A percentile compares a stretch with the other conserved stretches of the same genome.
Evolutionary conservation across 2,888 invertebrate species (phyloP).

Genomic region (Lathronympha strigana): DNA sequence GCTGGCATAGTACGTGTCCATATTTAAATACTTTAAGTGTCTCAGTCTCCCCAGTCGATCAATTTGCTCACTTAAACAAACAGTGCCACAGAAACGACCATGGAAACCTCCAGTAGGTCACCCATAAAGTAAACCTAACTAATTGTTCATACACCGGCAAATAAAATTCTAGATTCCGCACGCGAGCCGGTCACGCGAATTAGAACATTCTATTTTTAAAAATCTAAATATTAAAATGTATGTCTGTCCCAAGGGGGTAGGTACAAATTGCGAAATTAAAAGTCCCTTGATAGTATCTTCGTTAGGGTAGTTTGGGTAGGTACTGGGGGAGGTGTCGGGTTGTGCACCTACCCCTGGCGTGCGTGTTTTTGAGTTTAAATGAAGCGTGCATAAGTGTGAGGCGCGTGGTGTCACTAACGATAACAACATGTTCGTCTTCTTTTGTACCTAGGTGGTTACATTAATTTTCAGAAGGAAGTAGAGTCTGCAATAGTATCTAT

Average conservation of each 20-base stretch:
- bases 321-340: conserved; percentile 40
- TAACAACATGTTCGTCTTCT: background rate
- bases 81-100: background rate
- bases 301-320: conserved; percentile 42
- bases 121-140: conserved; percentile 18
- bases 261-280: conserved; percentile 80
- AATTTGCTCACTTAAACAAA: conserved; percentile 4
- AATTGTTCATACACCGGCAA: conserved; percentile 37
- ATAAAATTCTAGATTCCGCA: conserved; percentile 28
- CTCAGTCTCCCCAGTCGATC: too few species aligned
- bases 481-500: too few species aligned
- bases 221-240: conserved; percentile 64
- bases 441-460: background rate
- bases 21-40: too few species aligned
- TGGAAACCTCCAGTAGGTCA: conserved; percentile 5
- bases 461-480: too few species aligned
- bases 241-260: conserved; percentile 52
- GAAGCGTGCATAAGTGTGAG: conserved; percentile 17
- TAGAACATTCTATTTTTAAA: conserved; percentile 46
- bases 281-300: conserved; percentile 71
- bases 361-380: conserved; percentile 36
- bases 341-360: conserved; percentile 25
- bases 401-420: conserved; percentile 4
- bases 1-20: too few species aligned
- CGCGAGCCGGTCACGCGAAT: conserved; percentile 36